Conservation (phyloP, 2,797 vertebrate species). For the Thamnophis elegans region DNA sequence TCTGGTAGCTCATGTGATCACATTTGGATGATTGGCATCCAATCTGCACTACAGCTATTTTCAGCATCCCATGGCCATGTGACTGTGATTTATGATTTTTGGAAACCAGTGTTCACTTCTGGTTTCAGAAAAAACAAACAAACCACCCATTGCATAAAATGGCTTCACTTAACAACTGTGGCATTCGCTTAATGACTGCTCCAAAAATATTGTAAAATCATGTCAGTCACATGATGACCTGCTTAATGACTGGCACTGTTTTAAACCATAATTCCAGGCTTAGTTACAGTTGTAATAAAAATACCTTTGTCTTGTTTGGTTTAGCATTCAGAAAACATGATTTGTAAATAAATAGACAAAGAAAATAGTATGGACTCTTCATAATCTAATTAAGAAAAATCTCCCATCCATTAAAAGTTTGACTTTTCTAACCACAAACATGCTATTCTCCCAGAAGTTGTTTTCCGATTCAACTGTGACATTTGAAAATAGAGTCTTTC, state of each 20-base stretch:
- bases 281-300: background rate
- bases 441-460: background rate
- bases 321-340: slow-evolving; percentile 19
- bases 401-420: background rate
- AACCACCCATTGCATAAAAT: background rate
- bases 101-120: background rate
- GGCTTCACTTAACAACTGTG: background rate
- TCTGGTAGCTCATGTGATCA: background rate
- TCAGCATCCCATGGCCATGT: background rate
- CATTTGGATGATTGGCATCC: background rate
- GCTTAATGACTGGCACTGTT: background rate
- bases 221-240: background rate
- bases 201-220: background rate
- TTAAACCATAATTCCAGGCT: background rate
- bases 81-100: background rate
- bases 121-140: background rate
- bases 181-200: background rate
- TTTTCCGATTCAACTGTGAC: background rate
- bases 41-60: background rate
- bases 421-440: slow-evolving; percentile 13
- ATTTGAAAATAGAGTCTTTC: background rate
- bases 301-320: background rate
- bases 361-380: background rate
- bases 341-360: slow-evolving; percentile 10
- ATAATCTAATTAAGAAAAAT: background rate